Percentiles rank a stretch among this genome's conserved stretches.
Conservation (phyloP, 2,888 invertebrate species). For the Amorpha juglandis region DNA sequence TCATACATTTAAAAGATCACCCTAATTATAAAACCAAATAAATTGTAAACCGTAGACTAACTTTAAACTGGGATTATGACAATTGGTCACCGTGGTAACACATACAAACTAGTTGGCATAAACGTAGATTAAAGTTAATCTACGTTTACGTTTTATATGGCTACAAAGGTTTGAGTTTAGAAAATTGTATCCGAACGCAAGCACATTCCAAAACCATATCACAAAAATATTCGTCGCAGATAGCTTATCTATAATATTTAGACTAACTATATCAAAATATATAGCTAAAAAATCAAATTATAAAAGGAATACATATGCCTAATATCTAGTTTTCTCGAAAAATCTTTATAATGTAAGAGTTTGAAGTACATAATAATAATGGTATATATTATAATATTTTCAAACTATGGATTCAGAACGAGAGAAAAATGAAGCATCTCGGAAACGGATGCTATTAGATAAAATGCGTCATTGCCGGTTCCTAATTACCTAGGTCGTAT, state of each 20-base stretch:
- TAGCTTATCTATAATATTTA: neutral
- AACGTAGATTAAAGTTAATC: too few relatives aligned
- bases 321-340: neutral
- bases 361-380: neutral
- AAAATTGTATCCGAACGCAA: constrained; percentile 5
- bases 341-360: neutral
- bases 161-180: too few relatives aligned
- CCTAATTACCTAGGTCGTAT: constrained; percentile 33
- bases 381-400: neutral
- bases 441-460: constrained; percentile 39
- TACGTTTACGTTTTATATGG: too few relatives aligned
- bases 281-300: neutral
- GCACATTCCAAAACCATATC: neutral
- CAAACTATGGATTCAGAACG: constrained; percentile 4
- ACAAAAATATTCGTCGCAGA: neutral
- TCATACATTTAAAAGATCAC: too few relatives aligned
- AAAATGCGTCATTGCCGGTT: constrained; percentile 41
- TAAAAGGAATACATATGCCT: neutral
- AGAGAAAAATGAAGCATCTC: constrained; percentile 13
- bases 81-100: too few relatives aligned
- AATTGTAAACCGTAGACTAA: too few relatives aligned
- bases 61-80: too few relatives aligned
- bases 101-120: too few relatives aligned
- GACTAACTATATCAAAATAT: neutral
- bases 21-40: too few relatives aligned